Evolutionary conservation across 2,888 invertebrate genomes (phyloP).

Genomic region (Lepidochitona cinerea): DNA sequence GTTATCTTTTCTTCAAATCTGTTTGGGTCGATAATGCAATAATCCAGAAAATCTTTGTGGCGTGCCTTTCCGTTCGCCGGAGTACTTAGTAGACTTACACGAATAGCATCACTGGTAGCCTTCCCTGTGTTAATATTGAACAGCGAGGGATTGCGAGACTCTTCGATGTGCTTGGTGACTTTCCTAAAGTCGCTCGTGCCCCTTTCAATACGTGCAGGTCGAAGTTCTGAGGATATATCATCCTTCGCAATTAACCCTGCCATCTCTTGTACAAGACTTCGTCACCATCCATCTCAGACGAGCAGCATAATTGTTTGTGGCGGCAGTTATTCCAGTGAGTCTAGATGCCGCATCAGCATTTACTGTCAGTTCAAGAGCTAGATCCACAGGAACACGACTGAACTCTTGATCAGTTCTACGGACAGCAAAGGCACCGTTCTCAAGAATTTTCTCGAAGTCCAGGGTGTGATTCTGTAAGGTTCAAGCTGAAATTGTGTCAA

Average conservation of each 20-base stretch:
- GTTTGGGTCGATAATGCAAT: background rate
- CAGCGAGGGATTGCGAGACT: constrained; percentile 10
- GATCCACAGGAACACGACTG: background rate
- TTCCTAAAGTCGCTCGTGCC: constrained; percentile 9
- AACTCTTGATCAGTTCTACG: background rate
- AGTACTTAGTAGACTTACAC: background rate
- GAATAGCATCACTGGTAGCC: background rate
- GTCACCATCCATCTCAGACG: constrained; percentile 20
- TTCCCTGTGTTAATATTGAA: constrained; percentile 7
- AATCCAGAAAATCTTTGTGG: background rate
- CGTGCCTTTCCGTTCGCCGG: background rate
- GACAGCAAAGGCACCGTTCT: constrained; percentile 15
- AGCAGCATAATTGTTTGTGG: constrained; percentile 16
- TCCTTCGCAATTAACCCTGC: constrained; percentile 5
- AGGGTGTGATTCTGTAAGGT: constrained; percentile 15
- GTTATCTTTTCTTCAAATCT: background rate
- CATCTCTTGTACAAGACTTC: constrained; percentile 15
- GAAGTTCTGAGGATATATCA: constrained; percentile 12
- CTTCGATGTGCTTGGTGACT: background rate
- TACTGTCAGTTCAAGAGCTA: background rate
- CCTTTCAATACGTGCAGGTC: background rate
- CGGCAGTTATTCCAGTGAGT: constrained; percentile 13
- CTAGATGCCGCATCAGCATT: constrained; percentile 23
- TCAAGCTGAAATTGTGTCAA: constrained; percentile 33
- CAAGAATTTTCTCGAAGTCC: constrained; percentile 6